These are phyloP conservation scores for Percina caprodes DNA, from an alignment of 2,113 vertebrate genomes.

Conservation along the genomic window DNA sequence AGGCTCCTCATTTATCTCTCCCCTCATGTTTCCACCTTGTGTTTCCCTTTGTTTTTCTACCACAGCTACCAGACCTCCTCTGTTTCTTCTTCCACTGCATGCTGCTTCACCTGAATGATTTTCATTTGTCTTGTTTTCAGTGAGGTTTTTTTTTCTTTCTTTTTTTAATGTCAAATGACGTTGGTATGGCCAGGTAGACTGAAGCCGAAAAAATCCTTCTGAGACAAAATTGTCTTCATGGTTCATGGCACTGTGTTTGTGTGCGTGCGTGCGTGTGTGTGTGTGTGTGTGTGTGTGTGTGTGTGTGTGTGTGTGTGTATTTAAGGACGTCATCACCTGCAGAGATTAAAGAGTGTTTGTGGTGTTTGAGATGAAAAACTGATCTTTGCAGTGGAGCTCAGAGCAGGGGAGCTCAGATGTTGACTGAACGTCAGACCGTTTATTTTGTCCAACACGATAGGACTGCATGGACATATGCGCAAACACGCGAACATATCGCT, in stretches of 20 bases:
- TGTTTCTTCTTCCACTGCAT: constrained; percentile 11
- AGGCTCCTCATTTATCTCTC: constrained; percentile 39
- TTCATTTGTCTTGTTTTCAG: constrained; percentile 21
- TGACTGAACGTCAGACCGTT: constrained; percentile 34
- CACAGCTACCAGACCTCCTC: background rate
- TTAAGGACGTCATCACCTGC: background rate
- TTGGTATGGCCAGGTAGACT: background rate
- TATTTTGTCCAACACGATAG: constrained; percentile 15
- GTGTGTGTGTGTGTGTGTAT: background rate
- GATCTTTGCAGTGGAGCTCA: constrained; percentile 26
- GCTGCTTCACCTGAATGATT: constrained; percentile 37
- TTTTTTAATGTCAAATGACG: constrained; percentile 43
- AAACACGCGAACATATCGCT: constrained; percentile 4
- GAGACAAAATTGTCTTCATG: background rate
- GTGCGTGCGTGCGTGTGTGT: background rate
- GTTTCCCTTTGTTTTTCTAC: constrained; percentile 13
- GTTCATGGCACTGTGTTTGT: background rate
- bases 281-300: background rate
- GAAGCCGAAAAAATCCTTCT: constrained; percentile 1
- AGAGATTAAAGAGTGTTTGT: constrained; percentile 15
- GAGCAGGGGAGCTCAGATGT: constrained; percentile 27
- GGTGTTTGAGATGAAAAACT: constrained; percentile 27
- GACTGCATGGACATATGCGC: background rate
- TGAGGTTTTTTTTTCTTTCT: background rate
- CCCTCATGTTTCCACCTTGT: constrained; percentile 1